Conservation (phyloP, 1,140 invertebrate species). For the Drosophila pectinifera region DNA sequence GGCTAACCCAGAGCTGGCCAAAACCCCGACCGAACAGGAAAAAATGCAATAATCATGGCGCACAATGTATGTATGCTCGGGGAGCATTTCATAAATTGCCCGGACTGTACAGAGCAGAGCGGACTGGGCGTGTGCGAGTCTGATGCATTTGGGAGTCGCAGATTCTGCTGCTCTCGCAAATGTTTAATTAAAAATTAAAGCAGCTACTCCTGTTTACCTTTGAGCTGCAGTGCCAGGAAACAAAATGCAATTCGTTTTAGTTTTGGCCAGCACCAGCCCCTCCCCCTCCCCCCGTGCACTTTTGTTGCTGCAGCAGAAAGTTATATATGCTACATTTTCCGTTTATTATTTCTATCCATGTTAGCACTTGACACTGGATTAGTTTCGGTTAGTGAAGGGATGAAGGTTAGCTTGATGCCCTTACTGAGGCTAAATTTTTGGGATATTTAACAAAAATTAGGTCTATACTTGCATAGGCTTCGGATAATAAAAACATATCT, state of each 20-base stretch:
- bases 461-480: too few relatives aligned
- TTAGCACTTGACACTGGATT: constrained; percentile 17
- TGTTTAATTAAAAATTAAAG: constrained; percentile 81
- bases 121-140: neutral
- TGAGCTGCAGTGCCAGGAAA: constrained; percentile 30
- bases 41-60: constrained; percentile 53
- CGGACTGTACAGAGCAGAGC: constrained; percentile 17
- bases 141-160: constrained; percentile 47
- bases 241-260: constrained; percentile 48
- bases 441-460: too few relatives aligned
- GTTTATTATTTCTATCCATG: constrained; percentile 21
- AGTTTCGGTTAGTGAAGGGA: neutral
- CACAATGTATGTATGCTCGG: constrained; percentile 39
- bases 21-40: constrained; percentile 2
- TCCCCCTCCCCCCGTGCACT: neutral
- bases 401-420: neutral
- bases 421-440: neutral
- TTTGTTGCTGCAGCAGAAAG: constrained; percentile 33
- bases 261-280: neutral
- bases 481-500: too few relatives aligned
- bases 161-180: constrained; percentile 46
- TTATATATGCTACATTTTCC: constrained; percentile 14
- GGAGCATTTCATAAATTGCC: constrained; percentile 59
- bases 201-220: constrained; percentile 54
- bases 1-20: neutral